These are phyloP conservation scores for Argynnis bischoffii DNA, from an alignment of 2,888 invertebrate genomes.

Conservation along the genomic window DNA sequence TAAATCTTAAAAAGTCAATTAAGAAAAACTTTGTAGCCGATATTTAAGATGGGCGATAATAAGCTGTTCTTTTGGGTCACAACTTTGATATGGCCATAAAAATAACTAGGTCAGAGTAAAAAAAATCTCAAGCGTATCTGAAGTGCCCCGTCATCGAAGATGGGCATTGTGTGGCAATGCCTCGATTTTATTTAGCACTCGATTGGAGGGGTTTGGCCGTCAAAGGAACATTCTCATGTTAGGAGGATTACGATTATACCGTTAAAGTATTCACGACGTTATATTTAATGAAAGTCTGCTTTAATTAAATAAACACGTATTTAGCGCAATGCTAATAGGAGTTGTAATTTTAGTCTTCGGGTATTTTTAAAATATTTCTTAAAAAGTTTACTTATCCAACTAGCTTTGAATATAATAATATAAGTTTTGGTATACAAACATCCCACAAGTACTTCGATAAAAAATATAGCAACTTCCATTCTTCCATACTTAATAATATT, in stretches of 20 bases:
- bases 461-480: no score
- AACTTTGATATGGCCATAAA: conserved; percentile 35
- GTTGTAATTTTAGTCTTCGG: no score
- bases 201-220: conserved; percentile 42
- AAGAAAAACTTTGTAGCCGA: conserved; percentile 23
- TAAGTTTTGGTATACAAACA: no score
- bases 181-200: conserved; percentile 69
- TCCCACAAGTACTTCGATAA: no score
- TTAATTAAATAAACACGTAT: background rate
- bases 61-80: conserved; percentile 26
- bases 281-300: background rate
- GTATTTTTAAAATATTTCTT: no score
- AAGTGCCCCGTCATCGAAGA: conserved; percentile 35
- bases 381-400: no score
- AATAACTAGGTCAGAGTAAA: conserved; percentile 38
- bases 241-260: conserved; percentile 32
- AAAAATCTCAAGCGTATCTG: conserved; percentile 35
- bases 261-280: conserved; percentile 23
- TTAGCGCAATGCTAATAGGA: no score
- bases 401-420: no score
- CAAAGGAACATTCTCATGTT: conserved; percentile 44
- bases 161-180: conserved; percentile 44
- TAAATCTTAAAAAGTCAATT: conserved; percentile 13
- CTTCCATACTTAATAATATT: no score
- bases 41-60: conserved; percentile 27